Conservation (phyloP, 2,888 invertebrate genomes). For the Meteorus colon region DNA sequence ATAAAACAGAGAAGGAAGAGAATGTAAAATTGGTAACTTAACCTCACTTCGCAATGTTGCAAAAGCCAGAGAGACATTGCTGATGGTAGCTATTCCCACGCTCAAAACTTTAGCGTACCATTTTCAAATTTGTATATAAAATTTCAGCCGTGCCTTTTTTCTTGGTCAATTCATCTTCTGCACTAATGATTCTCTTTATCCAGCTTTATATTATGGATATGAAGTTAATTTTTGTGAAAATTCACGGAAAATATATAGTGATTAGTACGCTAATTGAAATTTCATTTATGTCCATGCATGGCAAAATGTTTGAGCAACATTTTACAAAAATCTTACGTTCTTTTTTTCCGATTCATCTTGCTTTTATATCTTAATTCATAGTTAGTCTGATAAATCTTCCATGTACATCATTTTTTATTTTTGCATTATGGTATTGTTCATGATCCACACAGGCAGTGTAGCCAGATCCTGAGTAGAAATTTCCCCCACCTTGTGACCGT, state of each 20-base stretch:
- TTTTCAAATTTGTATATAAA: constrained; percentile 10
- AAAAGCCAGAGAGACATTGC: constrained; percentile 11
- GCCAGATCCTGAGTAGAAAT: too few species aligned
- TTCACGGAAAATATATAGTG: background rate
- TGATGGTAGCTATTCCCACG: constrained; percentile 14
- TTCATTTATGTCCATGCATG: background rate
- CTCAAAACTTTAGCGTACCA: constrained; percentile 1
- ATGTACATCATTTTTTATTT: background rate
- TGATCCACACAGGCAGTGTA: background rate
- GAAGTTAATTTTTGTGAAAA: background rate
- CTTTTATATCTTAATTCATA: background rate
- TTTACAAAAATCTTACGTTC: background rate
- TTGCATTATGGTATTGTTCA: background rate
- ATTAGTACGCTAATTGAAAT: background rate
- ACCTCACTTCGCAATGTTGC: constrained; percentile 5
- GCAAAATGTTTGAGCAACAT: background rate
- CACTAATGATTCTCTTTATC: background rate
- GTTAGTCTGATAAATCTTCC: background rate
- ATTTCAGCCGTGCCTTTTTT: background rate
- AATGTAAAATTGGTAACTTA: background rate
- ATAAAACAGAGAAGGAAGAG: background rate
- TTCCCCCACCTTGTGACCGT: too few species aligned
- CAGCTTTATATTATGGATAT: background rate
- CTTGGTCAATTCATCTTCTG: background rate
- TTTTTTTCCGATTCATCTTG: background rate